phyloP scores from a whole-genome alignment of 37 sponge, comb jelly and placozoan genomes.

The Eunapius fragilis region DNA sequence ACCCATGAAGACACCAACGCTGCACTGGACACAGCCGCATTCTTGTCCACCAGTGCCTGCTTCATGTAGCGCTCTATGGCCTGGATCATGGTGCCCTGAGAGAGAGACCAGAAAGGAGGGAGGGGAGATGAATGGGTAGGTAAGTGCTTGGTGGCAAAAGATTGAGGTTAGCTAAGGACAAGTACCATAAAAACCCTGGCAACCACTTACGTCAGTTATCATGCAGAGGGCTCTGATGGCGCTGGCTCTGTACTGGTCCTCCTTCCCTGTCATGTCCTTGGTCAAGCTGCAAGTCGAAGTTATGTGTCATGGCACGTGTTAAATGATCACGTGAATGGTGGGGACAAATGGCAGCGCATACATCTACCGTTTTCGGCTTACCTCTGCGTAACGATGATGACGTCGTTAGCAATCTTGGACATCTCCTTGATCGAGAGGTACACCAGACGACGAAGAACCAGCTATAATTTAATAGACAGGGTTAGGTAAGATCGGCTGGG shows the following conservation, averaged over 20 bases:
- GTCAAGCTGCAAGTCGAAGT: constrained; percentile 89
- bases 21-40: constrained; percentile 93
- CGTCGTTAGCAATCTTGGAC: constrained; percentile 88
- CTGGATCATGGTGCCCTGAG: constrained; percentile 87
- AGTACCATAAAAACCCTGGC: no score
- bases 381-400: constrained; percentile 98
- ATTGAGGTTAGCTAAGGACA: neutral
- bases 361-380: neutral
- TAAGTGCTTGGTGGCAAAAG: no score
- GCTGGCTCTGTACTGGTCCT: constrained; percentile 89
- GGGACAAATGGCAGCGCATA: no score
- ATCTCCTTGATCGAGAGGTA: constrained; percentile 89
- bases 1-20: constrained; percentile 89
- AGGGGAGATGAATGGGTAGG: no score
- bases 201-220: constrained; percentile 88
- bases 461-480: no score
- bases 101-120: neutral
- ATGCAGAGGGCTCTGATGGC: constrained; percentile 92
- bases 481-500: no score
- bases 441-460: constrained; percentile 78
- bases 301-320: no score
- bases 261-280: constrained; percentile 98
- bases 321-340: no score
- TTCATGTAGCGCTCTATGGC: constrained; percentile 97
- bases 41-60: constrained; percentile 96